Percentiles rank a stretch among this genome's conserved stretches.
Evolutionary conservation across 2,888 invertebrate genomes (phyloP).

Genomic region (Sarcophaga carnaria): DNA sequence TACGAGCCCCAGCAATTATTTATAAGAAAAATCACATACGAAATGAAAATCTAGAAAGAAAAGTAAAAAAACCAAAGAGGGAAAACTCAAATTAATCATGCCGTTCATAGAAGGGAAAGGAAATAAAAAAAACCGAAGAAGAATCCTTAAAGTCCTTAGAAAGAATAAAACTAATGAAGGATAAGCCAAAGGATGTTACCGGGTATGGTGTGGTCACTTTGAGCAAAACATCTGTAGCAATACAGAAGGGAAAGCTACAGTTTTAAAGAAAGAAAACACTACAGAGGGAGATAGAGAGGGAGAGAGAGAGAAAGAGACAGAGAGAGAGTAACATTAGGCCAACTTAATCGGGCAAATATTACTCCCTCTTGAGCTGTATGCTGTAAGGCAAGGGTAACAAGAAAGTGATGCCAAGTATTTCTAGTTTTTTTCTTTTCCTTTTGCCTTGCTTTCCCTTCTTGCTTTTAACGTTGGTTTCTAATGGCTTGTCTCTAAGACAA

Average conservation of each 20-base stretch:
- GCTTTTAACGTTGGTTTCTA: too few species aligned
- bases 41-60: constrained; percentile 21
- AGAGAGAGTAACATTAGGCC: too few species aligned
- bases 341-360: too few species aligned
- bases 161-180: constrained; percentile 7
- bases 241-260: neutral
- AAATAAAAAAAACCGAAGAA: neutral
- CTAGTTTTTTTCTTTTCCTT: too few species aligned
- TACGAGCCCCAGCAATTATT: too few species aligned
- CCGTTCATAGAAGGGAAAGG: constrained; percentile 13
- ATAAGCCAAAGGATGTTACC: neutral
- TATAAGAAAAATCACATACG: neutral
- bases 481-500: too few species aligned
- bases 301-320: too few species aligned
- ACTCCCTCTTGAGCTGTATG: too few species aligned
- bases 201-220: constrained; percentile 6
- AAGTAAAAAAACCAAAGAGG: neutral
- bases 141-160: neutral
- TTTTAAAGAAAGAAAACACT: neutral
- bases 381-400: too few species aligned
- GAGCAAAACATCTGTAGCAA: neutral
- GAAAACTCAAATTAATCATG: constrained; percentile 54
- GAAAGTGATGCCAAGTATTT: too few species aligned
- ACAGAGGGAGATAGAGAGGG: too few species aligned
- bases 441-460: too few species aligned